Base-by-base conservation (phyloP, 2,113 vertebrate species). In the Perca flavescens region DNA sequence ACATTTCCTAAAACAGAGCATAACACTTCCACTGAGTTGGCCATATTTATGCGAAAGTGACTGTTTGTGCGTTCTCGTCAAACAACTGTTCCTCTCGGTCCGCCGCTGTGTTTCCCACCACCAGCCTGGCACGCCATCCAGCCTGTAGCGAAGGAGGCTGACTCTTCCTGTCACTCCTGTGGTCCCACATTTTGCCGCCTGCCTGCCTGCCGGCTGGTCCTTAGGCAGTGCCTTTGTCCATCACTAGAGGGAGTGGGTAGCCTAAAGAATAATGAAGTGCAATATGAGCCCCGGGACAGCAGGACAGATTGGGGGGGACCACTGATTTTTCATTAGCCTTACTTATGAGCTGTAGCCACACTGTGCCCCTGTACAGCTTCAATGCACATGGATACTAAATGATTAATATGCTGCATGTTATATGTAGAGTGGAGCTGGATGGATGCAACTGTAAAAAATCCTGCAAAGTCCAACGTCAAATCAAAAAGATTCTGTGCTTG, bases 191-290 rank as follows among this genome's bases (percentile, higher is more conserved):
- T 79, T 79, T 77, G 71, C 91, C 6, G 31, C 62, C 73, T 76
- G 43, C 70, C 31, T 77, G 66, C 53, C 83, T 82, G 61, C 80
- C n/a, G 83, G 90, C 82, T 78, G 77, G 77, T 90, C 91, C 85
- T 85, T 52, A 81, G 91, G 92, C 92, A 94, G 78, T 94, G 90
- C 94, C 85, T 76, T 54, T 25, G 85, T 88, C 91, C 78, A 91
- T 93, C 94, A 95, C 94, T 95, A 95, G 94, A 93, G 95, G 95
- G 95, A 94, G 95, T 83, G 86, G 92, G 85, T 77, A 75, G 89
- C 82, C 90, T 83, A 82, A 90, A 91, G 86, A 94, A 92, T 76
- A 86, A 88, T 90, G 71, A 61, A 60, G 65, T 56, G 60, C 57
- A 83, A 61, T 36, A 61, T 65, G 58, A 77, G 71, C 56, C 79